phyloP scores from a whole-genome alignment of 2,113 vertebrate species.

The Delphinus delphis region DNA sequence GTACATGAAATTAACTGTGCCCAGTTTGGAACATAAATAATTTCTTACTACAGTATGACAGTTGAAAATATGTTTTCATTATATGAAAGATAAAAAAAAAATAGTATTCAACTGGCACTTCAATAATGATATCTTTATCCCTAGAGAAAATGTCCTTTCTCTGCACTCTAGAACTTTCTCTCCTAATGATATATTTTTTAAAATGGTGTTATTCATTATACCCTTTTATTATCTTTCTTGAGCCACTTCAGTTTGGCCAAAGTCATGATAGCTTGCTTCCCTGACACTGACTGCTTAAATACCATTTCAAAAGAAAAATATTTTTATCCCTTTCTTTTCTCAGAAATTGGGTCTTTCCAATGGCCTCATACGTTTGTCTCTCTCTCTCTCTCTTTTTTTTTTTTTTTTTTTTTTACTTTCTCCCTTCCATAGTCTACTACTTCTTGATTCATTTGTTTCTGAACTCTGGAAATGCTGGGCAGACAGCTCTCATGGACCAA shows the following conservation, averaged over 20 bases:
- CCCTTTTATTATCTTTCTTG: neutral
- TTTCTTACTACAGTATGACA: conserved; percentile 44
- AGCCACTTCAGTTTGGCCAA: neutral
- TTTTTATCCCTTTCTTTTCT: neutral
- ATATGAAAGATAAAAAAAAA: neutral
- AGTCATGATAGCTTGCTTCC: neutral
- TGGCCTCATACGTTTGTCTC: neutral
- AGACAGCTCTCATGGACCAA: neutral
- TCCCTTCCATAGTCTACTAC: neutral
- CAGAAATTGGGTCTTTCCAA: neutral
- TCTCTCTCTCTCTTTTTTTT: neutral
- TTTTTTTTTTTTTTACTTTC: neutral
- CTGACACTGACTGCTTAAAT: neutral
- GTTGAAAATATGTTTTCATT: conserved; percentile 53
- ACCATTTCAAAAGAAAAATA: neutral
- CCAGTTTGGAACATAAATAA: conserved; percentile 36
- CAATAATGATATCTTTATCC: conserved; percentile 28
- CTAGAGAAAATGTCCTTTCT: neutral
- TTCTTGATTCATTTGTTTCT: neutral
- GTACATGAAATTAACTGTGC: conserved; percentile 44
- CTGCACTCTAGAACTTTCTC: neutral
- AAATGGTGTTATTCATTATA: neutral
- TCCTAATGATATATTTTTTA: neutral
- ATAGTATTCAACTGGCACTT: conserved; percentile 22
- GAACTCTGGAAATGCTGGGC: neutral